Conservation (phyloP, 2,888 invertebrate species). For the Quadriops clusia region DNA sequence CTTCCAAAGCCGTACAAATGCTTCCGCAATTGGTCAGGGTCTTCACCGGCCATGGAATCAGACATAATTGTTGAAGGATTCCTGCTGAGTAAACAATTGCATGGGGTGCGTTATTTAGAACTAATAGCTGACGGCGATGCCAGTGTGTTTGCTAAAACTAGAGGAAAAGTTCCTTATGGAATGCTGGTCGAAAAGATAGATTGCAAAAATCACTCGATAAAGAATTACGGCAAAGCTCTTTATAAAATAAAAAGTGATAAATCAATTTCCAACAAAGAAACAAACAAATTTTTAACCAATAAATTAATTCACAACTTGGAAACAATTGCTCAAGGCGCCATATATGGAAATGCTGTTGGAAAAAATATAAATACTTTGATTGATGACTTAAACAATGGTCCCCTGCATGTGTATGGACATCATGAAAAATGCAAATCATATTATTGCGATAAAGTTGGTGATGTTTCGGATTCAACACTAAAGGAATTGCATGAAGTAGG, state of each 20-base stretch:
- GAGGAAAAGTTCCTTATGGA: constrained; percentile 16
- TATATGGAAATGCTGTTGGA: constrained; percentile 12
- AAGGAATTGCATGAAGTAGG: not conserved
- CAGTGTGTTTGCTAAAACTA: constrained; percentile 20
- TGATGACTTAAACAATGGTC: constrained; percentile 11
- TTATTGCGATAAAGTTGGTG: constrained; percentile 2
- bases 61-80: constrained; percentile 22
- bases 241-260: constrained; percentile 10
- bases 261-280: not conserved
- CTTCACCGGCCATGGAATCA: constrained; percentile 22
- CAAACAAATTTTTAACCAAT: constrained; percentile 3
- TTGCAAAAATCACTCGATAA: constrained; percentile 20
- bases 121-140: constrained; percentile 26
- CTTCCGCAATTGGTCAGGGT: constrained; percentile 21
- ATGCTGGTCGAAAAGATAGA: constrained; percentile 21
- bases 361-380: constrained; percentile 8
- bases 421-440: constrained; percentile 16
- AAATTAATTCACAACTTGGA: constrained; percentile 6
- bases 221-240: constrained; percentile 11
- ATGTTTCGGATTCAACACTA: not conserved
- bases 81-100: constrained; percentile 15
- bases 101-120: constrained; percentile 19
- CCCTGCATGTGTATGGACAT: constrained; percentile 19
- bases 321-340: constrained; percentile 8
- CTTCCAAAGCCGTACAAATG: constrained; percentile 17